Evolutionary conservation across 2,888 invertebrate species (phyloP).

Genomic region (Tenthredo scrophulariae): DNA sequence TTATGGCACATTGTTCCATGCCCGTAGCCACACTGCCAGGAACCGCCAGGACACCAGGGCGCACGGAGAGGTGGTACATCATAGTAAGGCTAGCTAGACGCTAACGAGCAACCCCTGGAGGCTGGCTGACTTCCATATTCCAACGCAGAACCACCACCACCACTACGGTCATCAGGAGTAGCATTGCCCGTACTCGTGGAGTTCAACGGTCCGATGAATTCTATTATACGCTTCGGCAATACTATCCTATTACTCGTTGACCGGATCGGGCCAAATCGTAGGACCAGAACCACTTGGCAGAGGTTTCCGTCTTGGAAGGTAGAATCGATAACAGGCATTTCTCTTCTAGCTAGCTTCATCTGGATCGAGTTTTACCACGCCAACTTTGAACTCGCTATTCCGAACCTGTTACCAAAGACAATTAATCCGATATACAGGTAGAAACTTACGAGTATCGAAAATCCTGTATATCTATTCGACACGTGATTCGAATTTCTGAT

Average conservation of each 20-base stretch:
- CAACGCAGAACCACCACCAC: slow-evolving; percentile 19
- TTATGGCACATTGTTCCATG: slow-evolving; percentile 71
- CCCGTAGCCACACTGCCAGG: slow-evolving; percentile 61
- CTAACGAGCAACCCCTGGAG: slow-evolving; percentile 66
- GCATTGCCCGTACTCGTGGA: not conserved
- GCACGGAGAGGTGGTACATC: slow-evolving; percentile 61
- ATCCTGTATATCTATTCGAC: not conserved
- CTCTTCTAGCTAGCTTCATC: not conserved
- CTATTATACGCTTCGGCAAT: slow-evolving; percentile 53
- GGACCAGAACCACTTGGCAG: not conserved
- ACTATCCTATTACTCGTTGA: slow-evolving; percentile 53
- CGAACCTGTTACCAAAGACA: not conserved
- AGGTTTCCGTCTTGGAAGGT: slow-evolving; percentile 4
- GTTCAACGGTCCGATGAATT: slow-evolving; percentile 51
- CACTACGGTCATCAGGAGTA: slow-evolving; percentile 41
- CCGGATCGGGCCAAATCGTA: slow-evolving; percentile 26
- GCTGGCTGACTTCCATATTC: slow-evolving; percentile 44
- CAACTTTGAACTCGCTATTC: slow-evolving; percentile 2
- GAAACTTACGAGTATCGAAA: slow-evolving; percentile 2
- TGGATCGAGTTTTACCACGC: not conserved
- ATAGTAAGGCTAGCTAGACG: slow-evolving; percentile 60
- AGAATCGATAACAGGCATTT: slow-evolving; percentile 17
- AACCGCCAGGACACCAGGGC: slow-evolving; percentile 40
- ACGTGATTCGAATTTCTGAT: not conserved
- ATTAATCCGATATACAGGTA: not conserved